Conservation (phyloP, 2,113 vertebrate genomes). For the Bombycilla garrulus region DNA sequence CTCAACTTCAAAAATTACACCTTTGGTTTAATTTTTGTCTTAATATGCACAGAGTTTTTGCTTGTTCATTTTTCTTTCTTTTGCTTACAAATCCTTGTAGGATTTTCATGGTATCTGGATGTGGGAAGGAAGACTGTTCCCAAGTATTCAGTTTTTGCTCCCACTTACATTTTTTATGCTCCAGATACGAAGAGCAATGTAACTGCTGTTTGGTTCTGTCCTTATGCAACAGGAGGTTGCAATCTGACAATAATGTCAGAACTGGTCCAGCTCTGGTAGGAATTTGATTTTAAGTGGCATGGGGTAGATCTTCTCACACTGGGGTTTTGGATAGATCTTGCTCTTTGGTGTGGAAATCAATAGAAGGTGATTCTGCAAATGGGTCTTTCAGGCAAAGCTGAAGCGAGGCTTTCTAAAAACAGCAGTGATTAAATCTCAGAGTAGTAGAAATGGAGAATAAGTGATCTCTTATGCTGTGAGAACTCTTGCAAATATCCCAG, state of each 20-base stretch:
- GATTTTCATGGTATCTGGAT: not conserved
- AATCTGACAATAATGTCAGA: not conserved
- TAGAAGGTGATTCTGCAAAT: not conserved
- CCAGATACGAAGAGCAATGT: not conserved
- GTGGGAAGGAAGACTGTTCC: not conserved
- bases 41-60: not conserved
- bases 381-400: not conserved
- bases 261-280: not conserved
- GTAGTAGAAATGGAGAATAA: not conserved
- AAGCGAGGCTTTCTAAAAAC: not conserved
- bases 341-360: not conserved
- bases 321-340: not conserved
- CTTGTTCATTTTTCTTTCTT: not conserved
- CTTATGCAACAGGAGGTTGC: not conserved
- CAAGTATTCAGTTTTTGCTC: not conserved
- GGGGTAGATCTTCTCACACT: not conserved
- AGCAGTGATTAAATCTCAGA: not conserved
- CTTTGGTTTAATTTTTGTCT: not conserved
- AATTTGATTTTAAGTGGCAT: not conserved
- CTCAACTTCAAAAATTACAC: not conserved
- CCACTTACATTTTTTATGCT: not conserved
- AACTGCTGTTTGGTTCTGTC: not conserved
- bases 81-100: not conserved
- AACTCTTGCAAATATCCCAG: not conserved
- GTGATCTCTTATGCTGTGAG: not conserved